These are phyloP conservation scores for Plotosus lineatus DNA, from an alignment of 2,113 vertebrate genomes.

Conservation along the genomic window DNA sequence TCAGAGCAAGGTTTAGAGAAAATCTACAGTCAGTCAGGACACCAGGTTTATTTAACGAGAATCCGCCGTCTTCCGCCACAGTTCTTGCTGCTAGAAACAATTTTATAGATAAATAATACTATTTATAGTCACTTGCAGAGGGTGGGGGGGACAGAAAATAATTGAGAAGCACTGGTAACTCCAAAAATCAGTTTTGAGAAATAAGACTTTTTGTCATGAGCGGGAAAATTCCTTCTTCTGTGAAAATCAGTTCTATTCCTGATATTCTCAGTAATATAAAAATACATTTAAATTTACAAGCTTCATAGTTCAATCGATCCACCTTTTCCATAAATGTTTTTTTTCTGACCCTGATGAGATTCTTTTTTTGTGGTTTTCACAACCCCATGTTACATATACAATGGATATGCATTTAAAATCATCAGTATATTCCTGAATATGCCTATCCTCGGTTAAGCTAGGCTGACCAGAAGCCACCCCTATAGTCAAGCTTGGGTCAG, in stretches of 20 bases:
- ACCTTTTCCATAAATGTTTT: background rate
- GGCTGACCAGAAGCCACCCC: slow-evolving; percentile 5
- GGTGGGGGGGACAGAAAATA: too few relatives aligned
- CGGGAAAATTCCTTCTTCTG: background rate
- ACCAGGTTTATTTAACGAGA: too few relatives aligned
- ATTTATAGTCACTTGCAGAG: too few relatives aligned
- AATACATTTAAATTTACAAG: background rate
- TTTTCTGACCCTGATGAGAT: background rate
- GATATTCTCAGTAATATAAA: background rate
- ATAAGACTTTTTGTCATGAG: too few relatives aligned
- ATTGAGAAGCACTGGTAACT: too few relatives aligned
- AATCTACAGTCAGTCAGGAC: too few relatives aligned
- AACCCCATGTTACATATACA: background rate
- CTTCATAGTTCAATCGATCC: background rate
- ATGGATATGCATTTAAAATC: background rate
- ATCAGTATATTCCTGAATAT: background rate
- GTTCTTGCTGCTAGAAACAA: too few relatives aligned
- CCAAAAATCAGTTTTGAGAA: too few relatives aligned
- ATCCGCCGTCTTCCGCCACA: too few relatives aligned
- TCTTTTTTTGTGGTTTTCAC: background rate
- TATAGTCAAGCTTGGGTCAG: background rate
- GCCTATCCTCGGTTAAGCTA: slow-evolving; percentile 14
- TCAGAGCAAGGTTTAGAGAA: too few relatives aligned
- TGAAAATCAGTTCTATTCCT: background rate
- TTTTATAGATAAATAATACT: too few relatives aligned